Evolutionary conservation across 2,888 invertebrate species (phyloP).

Genomic region (Zhuqinia jingwanae): DNA sequence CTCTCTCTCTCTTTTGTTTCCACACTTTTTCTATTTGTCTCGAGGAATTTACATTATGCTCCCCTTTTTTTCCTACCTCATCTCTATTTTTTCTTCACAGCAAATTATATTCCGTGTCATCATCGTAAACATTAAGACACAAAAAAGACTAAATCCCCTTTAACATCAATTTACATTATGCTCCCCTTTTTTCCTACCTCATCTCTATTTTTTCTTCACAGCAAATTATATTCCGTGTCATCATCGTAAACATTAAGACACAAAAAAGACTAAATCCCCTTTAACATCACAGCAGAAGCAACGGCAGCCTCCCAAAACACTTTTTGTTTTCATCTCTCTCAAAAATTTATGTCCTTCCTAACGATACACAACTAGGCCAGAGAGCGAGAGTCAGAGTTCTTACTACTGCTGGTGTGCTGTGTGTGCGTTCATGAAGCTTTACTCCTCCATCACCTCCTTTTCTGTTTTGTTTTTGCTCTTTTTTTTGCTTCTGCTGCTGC

Average conservation of each 20-base stretch:
- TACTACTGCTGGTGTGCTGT: neutral
- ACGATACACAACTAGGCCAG: constrained; percentile 12
- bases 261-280: neutral
- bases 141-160: neutral
- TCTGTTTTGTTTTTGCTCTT: neutral
- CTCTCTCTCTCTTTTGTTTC: too few species aligned
- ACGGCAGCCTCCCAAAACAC: too few species aligned
- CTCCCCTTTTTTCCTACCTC: neutral
- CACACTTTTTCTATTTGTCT: too few species aligned
- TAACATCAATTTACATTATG: too few species aligned
- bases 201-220: neutral
- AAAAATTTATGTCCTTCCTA: neutral
- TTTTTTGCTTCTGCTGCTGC: too few species aligned
- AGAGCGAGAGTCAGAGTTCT: neutral
- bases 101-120: constrained; percentile 6
- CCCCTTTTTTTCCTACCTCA: neutral
- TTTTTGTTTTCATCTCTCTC: too few species aligned
- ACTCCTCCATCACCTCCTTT: neutral
- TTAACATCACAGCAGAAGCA: too few species aligned
- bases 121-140: neutral
- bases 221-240: constrained; percentile 4
- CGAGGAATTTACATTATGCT: too few species aligned
- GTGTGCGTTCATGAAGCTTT: neutral
- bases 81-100: neutral
- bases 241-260: constrained; percentile 1